A percentile compares a stretch with the other conserved stretches of the same genome.
phyloP scores from a whole-genome alignment of 1,140 invertebrate genomes.

The Phthorimaea operculella region DNA sequence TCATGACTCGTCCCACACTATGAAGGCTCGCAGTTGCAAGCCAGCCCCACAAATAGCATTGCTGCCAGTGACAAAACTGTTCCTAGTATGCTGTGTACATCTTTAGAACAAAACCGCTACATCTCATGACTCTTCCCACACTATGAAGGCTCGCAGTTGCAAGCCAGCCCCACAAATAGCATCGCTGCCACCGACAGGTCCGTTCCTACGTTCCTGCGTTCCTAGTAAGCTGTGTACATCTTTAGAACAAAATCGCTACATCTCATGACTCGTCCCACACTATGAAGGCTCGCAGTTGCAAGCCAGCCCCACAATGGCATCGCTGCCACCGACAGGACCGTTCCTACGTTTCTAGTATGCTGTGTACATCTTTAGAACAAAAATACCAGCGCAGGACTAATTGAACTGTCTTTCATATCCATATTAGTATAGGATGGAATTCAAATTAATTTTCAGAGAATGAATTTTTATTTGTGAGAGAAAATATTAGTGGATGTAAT shows the following conservation, averaged over 20 bases:
- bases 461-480: too few species aligned
- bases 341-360: constrained; percentile 18
- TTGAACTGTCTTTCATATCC: background rate
- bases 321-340: constrained; percentile 29
- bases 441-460: too few species aligned
- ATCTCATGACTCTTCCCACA: background rate
- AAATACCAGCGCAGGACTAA: constrained; percentile 31
- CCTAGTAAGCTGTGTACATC: constrained; percentile 33
- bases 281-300: constrained; percentile 13
- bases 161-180: constrained; percentile 34
- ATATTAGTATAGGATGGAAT: background rate
- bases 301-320: constrained; percentile 36
- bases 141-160: constrained; percentile 13
- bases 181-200: constrained; percentile 32
- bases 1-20: background rate
- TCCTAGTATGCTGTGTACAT: constrained; percentile 32
- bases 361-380: constrained; percentile 45
- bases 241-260: constrained; percentile 19
- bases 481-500: too few species aligned
- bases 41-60: constrained; percentile 38
- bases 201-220: too few species aligned
- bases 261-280: background rate
- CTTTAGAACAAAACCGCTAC: constrained; percentile 20
- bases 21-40: constrained; percentile 12
- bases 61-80: constrained; percentile 27